A percentile compares a stretch with the other conserved stretches of the same genome.
Evolutionary conservation across 2,113 vertebrate genomes (phyloP).

Genomic region (Dicentrarchus labrax): DNA sequence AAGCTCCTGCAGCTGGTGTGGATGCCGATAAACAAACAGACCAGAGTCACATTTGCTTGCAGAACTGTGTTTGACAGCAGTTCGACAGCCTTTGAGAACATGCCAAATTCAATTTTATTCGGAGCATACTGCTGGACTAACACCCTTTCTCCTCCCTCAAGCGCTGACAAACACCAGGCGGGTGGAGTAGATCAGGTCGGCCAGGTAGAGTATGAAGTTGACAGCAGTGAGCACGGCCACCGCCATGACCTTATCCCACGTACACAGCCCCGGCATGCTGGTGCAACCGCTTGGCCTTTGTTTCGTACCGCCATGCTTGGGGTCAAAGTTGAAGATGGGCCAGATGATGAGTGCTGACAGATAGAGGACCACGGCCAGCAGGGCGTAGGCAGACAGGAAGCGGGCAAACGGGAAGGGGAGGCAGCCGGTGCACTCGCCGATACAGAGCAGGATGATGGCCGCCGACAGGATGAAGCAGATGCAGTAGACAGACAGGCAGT

Average conservation of each 20-base stretch:
- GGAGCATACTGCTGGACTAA: conserved; percentile 34
- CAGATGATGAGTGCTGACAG: conserved; percentile 89
- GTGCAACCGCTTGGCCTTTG: conserved; percentile 30
- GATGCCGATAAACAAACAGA: background rate
- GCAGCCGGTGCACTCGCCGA: conserved; percentile 89
- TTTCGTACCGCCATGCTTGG: conserved; percentile 62
- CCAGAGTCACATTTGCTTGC: background rate
- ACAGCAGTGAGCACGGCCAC: conserved; percentile 87
- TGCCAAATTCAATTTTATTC: conserved; percentile 58
- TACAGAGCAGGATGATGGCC: conserved; percentile 87
- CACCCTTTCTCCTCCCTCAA: conserved; percentile 60
- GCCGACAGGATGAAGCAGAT: conserved; percentile 93
- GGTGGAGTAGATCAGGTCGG: conserved; percentile 89
- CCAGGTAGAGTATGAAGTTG: conserved; percentile 91
- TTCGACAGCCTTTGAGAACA: conserved; percentile 22
- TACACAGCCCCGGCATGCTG: conserved; percentile 18
- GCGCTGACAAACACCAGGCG: conserved; percentile 88
- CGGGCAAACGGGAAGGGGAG: conserved; percentile 89
- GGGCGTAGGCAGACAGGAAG: conserved; percentile 88
- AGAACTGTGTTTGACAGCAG: conserved; percentile 24
- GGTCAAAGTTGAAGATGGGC: conserved; percentile 91
- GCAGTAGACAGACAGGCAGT: conserved; percentile 91
- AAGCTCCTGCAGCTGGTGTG: background rate
- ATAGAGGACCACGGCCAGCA: conserved; percentile 88
- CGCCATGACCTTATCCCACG: conserved; percentile 85